Conservation (phyloP, 2,113 vertebrate species). For the Saimiri boliviensis region DNA sequence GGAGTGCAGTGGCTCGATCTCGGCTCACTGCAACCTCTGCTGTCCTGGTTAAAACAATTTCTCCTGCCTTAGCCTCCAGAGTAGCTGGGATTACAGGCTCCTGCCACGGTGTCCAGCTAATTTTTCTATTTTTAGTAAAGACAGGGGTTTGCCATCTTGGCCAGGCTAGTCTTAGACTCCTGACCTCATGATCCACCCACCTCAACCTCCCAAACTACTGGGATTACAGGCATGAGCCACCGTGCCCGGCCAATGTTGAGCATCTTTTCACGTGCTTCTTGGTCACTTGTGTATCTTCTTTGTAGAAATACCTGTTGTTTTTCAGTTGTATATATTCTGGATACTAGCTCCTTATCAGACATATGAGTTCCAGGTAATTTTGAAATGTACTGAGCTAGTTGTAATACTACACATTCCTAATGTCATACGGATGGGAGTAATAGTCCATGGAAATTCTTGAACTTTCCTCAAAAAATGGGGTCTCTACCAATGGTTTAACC, state of each 20-base stretch:
- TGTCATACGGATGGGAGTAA: not conserved
- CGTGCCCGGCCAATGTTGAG: not conserved
- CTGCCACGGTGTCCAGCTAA: no score
- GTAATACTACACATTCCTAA: not conserved
- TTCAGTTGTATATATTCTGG: not conserved
- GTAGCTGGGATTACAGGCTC: no score
- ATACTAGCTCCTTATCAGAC: not conserved
- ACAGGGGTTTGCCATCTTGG: no score
- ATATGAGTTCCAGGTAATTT: not conserved
- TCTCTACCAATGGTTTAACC: not conserved
- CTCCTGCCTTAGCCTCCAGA: no score
- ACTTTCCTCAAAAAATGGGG: not conserved
- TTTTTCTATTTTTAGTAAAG: no score
- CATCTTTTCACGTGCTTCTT: conserved; percentile 1
- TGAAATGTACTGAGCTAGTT: not conserved
- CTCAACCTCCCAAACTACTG: no score
- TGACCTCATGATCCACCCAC: no score
- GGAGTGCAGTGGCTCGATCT: no score
- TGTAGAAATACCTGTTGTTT: conserved; percentile 26
- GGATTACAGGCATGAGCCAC: no score
- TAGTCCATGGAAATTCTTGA: not conserved
- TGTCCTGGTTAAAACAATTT: no score
- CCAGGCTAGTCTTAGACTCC: no score
- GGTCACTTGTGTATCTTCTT: not conserved
- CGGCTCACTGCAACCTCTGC: no score